Conservation (phyloP, 2,888 invertebrate species). For the Drosophila maculinotata region DNA sequence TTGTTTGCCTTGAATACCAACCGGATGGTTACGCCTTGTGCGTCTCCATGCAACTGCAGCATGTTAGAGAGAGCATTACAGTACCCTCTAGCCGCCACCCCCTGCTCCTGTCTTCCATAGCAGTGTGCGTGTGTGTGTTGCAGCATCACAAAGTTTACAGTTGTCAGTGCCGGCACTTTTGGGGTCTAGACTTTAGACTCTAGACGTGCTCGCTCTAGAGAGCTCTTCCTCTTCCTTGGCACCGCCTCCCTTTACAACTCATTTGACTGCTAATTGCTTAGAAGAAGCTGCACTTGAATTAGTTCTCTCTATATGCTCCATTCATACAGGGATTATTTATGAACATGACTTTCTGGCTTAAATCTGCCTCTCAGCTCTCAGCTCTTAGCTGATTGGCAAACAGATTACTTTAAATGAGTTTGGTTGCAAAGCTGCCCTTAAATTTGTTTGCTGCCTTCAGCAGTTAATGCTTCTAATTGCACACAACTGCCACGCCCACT, state of each 20-base stretch:
- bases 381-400: too few relatives aligned
- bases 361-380: too few relatives aligned
- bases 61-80: conserved; percentile 33
- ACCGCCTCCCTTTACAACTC: conserved; percentile 31
- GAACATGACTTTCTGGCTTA: not conserved
- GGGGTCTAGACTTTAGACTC: conserved; percentile 2
- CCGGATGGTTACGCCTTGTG: conserved; percentile 17
- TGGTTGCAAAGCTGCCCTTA: too few relatives aligned
- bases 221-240: not conserved
- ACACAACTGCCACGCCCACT: conserved; percentile 9
- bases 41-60: conserved; percentile 18
- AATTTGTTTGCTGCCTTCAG: too few relatives aligned
- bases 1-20: conserved; percentile 18
- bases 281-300: conserved; percentile 12
- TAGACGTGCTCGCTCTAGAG: conserved; percentile 9
- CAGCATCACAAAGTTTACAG: conserved; percentile 19
- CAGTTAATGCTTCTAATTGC: conserved; percentile 11
- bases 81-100: not conserved
- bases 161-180: conserved; percentile 26
- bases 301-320: too few relatives aligned
- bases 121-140: conserved; percentile 1
- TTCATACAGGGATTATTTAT: not conserved
- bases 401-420: too few relatives aligned
- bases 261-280: conserved; percentile 43
- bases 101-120: not conserved